Evolutionary conservation across 1,140 invertebrate species (phyloP), one percentile per base, ranked within the genome.

Genomic region (Theocolax elegans): DNA sequence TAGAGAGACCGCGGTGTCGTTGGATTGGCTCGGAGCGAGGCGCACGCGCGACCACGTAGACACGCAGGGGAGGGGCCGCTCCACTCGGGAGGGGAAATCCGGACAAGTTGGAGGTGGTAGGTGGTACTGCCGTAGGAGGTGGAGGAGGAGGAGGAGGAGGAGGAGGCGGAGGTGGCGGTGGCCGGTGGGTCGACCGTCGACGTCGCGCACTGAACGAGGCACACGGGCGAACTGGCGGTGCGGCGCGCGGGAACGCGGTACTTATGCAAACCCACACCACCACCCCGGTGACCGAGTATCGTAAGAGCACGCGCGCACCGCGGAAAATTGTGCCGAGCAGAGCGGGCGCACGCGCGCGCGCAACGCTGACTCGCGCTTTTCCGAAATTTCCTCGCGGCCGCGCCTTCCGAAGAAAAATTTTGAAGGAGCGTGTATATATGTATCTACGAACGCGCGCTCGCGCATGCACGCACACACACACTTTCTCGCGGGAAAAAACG

Each of bases 221-320:
- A 75, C 72, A 74, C 78, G 77, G 72, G 75, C 67, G 72, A 75
- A 82, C 80, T 82, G 77, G 74, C 67, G 54, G 73, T 65, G 59
- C 71, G 49, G 67, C 68, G 80, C 75, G 79, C 76, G 74, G 72
- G 73, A 77, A 77, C 77, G 72, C 71, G 76, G 79, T 81, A 80
- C 76, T 80, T 81, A 81, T 81, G 78, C 70, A 29, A 25, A 29
- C 63, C 46, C 70, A 29, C 29, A 29, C 63, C 46, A 35, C 51
- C 21, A 19, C 6, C 1, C 44, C 56, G 53, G 31, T 21, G 49
- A 35, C 60, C 25, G 19, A n/a, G 21, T 51, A 3, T 42, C 42
- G 17, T 19, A 21, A 23, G 48, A 15, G 44, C 10, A 35, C 10
- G 54, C 42, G 42, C 13, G 60, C 46, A 17, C 40, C 15, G 2